A percentile compares a stretch with the other conserved stretches of the same genome.
phyloP scores from a whole-genome alignment of 2,797 vertebrate species.

The Danio jaintianensis region DNA sequence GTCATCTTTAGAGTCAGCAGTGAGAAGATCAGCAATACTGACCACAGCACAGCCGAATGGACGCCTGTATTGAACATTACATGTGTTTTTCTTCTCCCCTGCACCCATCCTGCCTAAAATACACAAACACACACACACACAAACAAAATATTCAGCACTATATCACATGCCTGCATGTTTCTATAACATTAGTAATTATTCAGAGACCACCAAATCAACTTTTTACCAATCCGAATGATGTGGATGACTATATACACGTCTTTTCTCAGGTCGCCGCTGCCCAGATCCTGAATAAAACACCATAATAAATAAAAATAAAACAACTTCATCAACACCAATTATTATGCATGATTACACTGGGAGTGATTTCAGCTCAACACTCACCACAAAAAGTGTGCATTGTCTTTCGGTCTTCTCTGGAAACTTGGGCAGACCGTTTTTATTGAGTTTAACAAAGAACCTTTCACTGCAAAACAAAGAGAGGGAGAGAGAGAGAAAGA shows the following conservation, averaged over 20 bases:
- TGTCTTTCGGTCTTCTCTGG: constrained; percentile 96
- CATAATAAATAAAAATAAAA: too few relatives aligned
- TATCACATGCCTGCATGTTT: neutral
- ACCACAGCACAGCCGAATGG: constrained; percentile 96
- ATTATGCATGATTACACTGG: constrained; percentile 18
- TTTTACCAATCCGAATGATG: constrained; percentile 94
- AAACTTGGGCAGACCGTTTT: constrained; percentile 95
- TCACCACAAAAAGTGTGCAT: constrained; percentile 97
- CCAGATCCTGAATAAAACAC: constrained; percentile 86
- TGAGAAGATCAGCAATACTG: constrained; percentile 95
- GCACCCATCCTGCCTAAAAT: constrained; percentile 93
- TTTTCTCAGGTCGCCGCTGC: constrained; percentile 95
- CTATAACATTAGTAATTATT: neutral
- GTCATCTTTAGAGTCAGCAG: constrained; percentile 95
- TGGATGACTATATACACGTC: constrained; percentile 97
- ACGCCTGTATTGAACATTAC: constrained; percentile 90
- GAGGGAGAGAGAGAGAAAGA: constrained; percentile 42
- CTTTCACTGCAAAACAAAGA: constrained; percentile 86
- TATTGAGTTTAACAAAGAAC: constrained; percentile 97
- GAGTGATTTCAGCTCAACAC: constrained; percentile 59
- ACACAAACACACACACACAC: constrained; percentile 62
- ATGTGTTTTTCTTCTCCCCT: constrained; percentile 94
- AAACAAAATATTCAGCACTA: constrained; percentile 2
- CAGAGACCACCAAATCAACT: constrained; percentile 15
- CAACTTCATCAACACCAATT: constrained; percentile 32